Conservation (phyloP, 2,888 invertebrate genomes). For the Sialis lutaria region DNA sequence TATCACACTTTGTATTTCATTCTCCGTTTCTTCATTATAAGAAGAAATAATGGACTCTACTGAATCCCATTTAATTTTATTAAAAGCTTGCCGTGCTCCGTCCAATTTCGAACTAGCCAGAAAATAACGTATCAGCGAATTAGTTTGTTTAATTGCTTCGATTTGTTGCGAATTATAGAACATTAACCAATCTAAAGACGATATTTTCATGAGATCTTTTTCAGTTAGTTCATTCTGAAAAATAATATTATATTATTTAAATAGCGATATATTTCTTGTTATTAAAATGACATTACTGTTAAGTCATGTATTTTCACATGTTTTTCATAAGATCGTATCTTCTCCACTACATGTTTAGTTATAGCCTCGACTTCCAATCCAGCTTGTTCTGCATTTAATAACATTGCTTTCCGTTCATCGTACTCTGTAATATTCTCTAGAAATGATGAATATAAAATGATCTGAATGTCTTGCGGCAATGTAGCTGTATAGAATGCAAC, state of each 20-base stretch:
- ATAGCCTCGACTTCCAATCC: conserved; percentile 72
- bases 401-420: conserved; percentile 44
- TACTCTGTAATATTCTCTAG: conserved; percentile 46
- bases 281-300: conserved; percentile 13
- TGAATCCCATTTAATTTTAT: conserved; percentile 50
- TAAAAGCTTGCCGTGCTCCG: conserved; percentile 61
- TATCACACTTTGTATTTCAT: conserved; percentile 32
- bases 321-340: conserved; percentile 31
- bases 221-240: conserved; percentile 32
- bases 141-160: conserved; percentile 75
- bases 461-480: conserved; percentile 43
- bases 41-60: conserved; percentile 35
- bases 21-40: conserved; percentile 27
- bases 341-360: conserved; percentile 71
- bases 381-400: conserved; percentile 52
- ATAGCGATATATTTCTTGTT: background rate
- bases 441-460: conserved; percentile 45
- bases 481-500: conserved; percentile 76
- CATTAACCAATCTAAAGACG: conserved; percentile 72
- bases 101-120: conserved; percentile 65
- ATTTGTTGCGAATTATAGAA: conserved; percentile 60
- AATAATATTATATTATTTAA: conserved; percentile 2
- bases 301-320: conserved; percentile 17
- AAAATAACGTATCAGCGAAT: conserved; percentile 73
- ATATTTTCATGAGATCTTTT: conserved; percentile 54